A percentile compares a stretch with the other conserved stretches of the same genome.
Conservation (phyloP, 2,113 vertebrate genomes). For the Mustela lutreola region DNA sequence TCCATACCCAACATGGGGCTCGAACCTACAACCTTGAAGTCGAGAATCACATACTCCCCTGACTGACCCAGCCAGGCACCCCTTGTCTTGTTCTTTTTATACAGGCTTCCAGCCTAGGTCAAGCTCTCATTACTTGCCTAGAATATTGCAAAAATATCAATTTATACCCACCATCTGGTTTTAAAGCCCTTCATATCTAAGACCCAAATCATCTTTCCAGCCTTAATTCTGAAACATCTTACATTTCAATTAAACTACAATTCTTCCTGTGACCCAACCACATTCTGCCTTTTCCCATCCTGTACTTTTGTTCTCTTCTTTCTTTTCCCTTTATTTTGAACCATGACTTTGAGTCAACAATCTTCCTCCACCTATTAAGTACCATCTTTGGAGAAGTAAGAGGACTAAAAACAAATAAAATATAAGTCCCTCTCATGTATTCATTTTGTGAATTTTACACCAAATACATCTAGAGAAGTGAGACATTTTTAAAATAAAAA, state of each 20-base stretch:
- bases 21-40: background rate
- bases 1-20: background rate
- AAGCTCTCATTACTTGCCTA: slow-evolving; percentile 20
- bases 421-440: slow-evolving; percentile 14
- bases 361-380: background rate
- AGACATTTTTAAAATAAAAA: slow-evolving; percentile 32
- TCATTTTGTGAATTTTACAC: slow-evolving; percentile 25
- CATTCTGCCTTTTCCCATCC: background rate
- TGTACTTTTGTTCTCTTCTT: background rate
- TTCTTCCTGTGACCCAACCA: slow-evolving; percentile 23
- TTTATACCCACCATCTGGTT: background rate
- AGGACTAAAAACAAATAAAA: background rate
- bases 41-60: background rate
- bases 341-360: slow-evolving; percentile 17
- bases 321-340: background rate
- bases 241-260: background rate
- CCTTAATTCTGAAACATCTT: slow-evolving; percentile 19
- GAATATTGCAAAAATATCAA: slow-evolving; percentile 33
- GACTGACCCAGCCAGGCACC: background rate
- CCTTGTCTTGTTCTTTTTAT: slow-evolving; percentile 42
- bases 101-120: background rate
- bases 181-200: slow-evolving; percentile 44
- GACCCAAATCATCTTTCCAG: slow-evolving; percentile 14
- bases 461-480: slow-evolving; percentile 16
- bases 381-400: background rate